These are phyloP conservation scores for Catocala fraxini DNA, from an alignment of 2,888 invertebrate genomes.

Conservation along the genomic window DNA sequence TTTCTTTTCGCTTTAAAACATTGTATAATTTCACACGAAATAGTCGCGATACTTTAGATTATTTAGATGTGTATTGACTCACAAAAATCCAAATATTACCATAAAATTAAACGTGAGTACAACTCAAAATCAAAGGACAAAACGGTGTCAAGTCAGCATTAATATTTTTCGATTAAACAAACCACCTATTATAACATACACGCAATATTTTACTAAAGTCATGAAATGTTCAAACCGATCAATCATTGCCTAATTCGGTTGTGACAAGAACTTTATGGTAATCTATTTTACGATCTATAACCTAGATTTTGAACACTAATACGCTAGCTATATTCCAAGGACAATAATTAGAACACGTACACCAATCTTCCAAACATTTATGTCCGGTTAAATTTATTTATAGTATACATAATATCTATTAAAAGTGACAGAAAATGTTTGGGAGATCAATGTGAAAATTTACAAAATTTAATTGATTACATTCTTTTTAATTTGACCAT, in stretches of 20 bases:
- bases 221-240: conserved; percentile 33
- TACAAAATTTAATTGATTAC: conserved; percentile 46
- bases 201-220: conserved; percentile 24
- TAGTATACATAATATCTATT: conserved; percentile 42
- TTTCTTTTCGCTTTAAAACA: too few relatives aligned
- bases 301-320: conserved; percentile 48
- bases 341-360: conserved; percentile 25
- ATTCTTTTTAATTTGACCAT: conserved; percentile 44
- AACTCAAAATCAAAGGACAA: conserved; percentile 6
- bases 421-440: conserved; percentile 35
- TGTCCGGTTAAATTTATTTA: conserved; percentile 18
- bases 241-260: conserved; percentile 43
- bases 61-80: too few relatives aligned
- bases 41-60: too few relatives aligned
- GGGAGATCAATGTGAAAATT: conserved; percentile 20
- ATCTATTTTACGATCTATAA: conserved; percentile 43
- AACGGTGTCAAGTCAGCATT: conserved; percentile 24
- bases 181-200: conserved; percentile 26
- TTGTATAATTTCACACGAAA: too few relatives aligned
- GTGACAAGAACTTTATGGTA: conserved; percentile 32
- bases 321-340: conserved; percentile 42
- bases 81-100: background rate
- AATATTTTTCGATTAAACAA: conserved; percentile 21
- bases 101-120: background rate
- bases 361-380: conserved; percentile 36